These are phyloP conservation scores for Zaprionus nigranus DNA, from an alignment of 1,140 invertebrate genomes.

Conservation along the genomic window DNA sequence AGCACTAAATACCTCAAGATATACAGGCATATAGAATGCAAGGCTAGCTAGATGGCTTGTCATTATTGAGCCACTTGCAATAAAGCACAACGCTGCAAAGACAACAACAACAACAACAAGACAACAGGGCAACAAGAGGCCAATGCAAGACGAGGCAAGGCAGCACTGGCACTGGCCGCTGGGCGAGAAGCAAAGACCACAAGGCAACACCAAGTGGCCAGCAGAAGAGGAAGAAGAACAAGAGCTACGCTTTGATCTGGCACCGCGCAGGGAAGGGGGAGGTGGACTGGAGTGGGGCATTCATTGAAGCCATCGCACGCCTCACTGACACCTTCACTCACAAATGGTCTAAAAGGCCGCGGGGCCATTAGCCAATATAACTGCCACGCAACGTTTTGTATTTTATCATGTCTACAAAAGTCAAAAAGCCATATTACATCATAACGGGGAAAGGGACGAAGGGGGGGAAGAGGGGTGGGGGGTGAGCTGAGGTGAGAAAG, in stretches of 20 bases:
- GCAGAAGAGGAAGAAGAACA: slow-evolving; percentile 69
- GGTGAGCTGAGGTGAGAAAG: not conserved
- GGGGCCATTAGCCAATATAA: slow-evolving; percentile 81
- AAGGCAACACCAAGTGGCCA: slow-evolving; percentile 38
- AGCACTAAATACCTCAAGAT: no score
- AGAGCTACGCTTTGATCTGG: slow-evolving; percentile 64
- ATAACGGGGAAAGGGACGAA: slow-evolving; percentile 54
- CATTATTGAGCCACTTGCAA: slow-evolving; percentile 61
- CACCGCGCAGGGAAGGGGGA: slow-evolving; percentile 34
- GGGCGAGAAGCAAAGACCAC: slow-evolving; percentile 39
- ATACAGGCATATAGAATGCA: not conserved
- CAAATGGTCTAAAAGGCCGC: slow-evolving; percentile 80
- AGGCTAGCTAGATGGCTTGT: slow-evolving; percentile 19
- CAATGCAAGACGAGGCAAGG: slow-evolving; percentile 48
- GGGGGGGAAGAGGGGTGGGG: slow-evolving; percentile 8
- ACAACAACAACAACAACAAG: slow-evolving; percentile 20
- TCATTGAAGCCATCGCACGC: slow-evolving; percentile 45
- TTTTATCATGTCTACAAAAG: slow-evolving; percentile 83
- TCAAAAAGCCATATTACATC: slow-evolving; percentile 83
- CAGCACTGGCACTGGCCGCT: slow-evolving; percentile 29
- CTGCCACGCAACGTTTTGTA: slow-evolving; percentile 82
- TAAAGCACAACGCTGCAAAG: slow-evolving; percentile 20
- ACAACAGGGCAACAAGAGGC: slow-evolving; percentile 43
- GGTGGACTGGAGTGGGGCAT: slow-evolving; percentile 12
- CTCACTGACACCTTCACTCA: slow-evolving; percentile 65